Conservation (phyloP, 2,113 vertebrate species). For the Channa argus region DNA sequence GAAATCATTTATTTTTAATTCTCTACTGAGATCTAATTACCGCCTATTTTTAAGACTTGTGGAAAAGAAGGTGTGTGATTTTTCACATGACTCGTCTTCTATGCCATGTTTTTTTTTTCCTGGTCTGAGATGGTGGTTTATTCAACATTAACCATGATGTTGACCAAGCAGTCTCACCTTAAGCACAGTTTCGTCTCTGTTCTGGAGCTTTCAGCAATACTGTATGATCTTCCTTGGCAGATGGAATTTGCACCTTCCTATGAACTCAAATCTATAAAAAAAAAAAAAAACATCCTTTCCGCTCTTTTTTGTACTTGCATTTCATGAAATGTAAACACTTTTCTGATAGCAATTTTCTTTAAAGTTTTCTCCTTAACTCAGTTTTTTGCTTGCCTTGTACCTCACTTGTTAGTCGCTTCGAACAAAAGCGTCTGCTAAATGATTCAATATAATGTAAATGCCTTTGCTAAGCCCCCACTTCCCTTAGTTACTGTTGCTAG, state of each 20-base stretch:
- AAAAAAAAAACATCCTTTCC: no score
- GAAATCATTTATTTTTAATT: conserved; percentile 91
- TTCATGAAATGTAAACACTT: no score
- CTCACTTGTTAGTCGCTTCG: no score
- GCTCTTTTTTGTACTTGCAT: no score
- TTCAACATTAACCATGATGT: conserved; percentile 7
- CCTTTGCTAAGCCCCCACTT: no score
- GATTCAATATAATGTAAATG: no score
- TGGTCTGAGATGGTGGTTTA: conserved; percentile 25
- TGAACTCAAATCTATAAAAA: no score
- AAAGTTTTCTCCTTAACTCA: no score
- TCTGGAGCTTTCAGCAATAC: background rate
- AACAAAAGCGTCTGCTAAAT: no score
- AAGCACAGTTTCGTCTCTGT: background rate
- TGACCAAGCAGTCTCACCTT: background rate
- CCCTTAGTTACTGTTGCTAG: no score
- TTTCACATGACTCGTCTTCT: conserved; percentile 64
- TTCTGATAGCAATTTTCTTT: no score
- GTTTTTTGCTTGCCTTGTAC: no score
- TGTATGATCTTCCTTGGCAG: background rate
- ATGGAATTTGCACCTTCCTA: background rate
- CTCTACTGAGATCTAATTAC: conserved; percentile 87
- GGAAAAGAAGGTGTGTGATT: conserved; percentile 69
- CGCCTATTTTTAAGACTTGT: conserved; percentile 82
- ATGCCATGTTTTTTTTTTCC: conserved; percentile 18